A percentile compares a stretch with the other conserved stretches of the same genome.
Evolutionary conservation across 2,888 invertebrate species (phyloP).

Genomic region (Limnephilus rhombicus): DNA sequence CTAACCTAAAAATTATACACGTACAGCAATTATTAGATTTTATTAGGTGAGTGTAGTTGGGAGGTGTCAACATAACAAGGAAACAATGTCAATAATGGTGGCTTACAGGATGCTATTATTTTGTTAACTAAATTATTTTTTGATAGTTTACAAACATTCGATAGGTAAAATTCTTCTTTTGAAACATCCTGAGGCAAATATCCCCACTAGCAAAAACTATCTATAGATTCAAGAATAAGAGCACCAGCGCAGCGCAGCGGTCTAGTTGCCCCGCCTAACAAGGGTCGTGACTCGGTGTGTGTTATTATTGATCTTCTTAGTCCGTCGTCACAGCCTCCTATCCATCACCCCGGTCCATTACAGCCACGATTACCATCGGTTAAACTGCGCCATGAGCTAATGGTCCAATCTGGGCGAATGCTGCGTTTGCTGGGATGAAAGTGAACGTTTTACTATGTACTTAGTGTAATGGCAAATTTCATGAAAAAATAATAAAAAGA

Average conservation of each 20-base stretch:
- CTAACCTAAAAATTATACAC: no score
- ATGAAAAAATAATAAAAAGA: conserved; percentile 5
- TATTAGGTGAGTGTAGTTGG: no score
- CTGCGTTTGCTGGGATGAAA: background rate
- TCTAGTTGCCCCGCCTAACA: background rate
- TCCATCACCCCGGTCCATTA: conserved; percentile 18
- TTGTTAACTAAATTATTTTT: no score
- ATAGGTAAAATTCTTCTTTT: no score
- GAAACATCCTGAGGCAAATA: no score
- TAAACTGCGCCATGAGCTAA: conserved; percentile 14
- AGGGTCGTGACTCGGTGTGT: conserved; percentile 22
- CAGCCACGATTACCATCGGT: conserved; percentile 30
- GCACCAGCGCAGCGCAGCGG: background rate
- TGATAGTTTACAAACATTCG: no score
- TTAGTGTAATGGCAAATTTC: background rate
- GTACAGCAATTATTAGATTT: no score
- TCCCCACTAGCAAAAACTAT: background rate
- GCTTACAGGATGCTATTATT: no score
- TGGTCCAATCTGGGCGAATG: background rate
- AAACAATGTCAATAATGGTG: no score
- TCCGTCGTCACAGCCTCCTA: conserved; percentile 14
- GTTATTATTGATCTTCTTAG: conserved; percentile 18
- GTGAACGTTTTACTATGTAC: background rate
- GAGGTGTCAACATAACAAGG: no score
- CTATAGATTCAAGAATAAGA: background rate